These are phyloP conservation scores for Larimichthys crocea DNA, from an alignment of 2,113 vertebrate species.

Conservation along the genomic window DNA sequence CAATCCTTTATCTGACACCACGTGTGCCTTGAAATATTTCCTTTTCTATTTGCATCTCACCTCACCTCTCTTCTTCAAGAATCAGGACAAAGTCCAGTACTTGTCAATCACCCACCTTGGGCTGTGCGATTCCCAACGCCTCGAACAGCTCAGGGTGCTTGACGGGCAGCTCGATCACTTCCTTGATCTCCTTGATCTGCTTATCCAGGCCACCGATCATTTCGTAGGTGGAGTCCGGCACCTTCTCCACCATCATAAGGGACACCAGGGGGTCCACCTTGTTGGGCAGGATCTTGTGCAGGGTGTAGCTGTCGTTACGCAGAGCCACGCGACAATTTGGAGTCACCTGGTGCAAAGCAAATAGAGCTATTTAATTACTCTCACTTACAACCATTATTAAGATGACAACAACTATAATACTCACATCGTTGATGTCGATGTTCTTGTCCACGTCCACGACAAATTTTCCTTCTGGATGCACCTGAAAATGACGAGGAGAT, in stretches of 20 bases:
- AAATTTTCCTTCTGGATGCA: constrained; percentile 98
- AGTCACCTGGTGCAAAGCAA: constrained; percentile 87
- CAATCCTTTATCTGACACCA: not conserved
- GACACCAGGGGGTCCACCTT: constrained; percentile 98
- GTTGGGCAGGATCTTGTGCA: constrained; percentile 99
- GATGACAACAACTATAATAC: constrained; percentile 56
- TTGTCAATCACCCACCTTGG: constrained; percentile 86
- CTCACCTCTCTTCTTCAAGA: not conserved
- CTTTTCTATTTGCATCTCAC: not conserved
- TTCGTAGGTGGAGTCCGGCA: constrained; percentile 97
- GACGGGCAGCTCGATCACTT: constrained; percentile 97
- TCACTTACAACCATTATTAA: not conserved
- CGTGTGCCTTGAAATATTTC: not conserved
- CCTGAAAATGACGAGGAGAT: constrained; percentile 78
- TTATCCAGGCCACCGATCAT: constrained; percentile 99
- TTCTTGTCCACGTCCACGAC: constrained; percentile 99
- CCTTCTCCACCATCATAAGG: constrained; percentile 99
- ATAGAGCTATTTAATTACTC: too few species aligned
- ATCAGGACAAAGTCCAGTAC: not conserved
- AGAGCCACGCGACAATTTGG: constrained; percentile 97
- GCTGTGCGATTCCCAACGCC: constrained; percentile 96
- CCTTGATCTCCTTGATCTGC: constrained; percentile 99
- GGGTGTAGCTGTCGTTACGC: constrained; percentile 97
- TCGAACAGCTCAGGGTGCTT: constrained; percentile 99
- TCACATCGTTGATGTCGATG: constrained; percentile 98